Base-by-base conservation (phyloP, 2,888 invertebrate genomes). In the Mythimna impura region DNA sequence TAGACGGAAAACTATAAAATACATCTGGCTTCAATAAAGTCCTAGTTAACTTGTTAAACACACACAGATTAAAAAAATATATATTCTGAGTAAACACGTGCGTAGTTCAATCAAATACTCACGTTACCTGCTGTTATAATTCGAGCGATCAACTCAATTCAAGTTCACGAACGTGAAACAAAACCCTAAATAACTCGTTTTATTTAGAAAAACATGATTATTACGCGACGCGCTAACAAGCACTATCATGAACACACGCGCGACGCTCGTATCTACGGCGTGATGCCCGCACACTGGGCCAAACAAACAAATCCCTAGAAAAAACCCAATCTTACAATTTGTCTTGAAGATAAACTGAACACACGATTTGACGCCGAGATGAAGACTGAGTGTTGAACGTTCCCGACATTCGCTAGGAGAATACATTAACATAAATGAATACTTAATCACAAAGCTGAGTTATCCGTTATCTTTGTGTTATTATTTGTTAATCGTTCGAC, bases 381-480 rank as follows among this genome's bases (percentile, higher is more conserved):
- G 83, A 87, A 88, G 85, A 92, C 91, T 91, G 88, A 90, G 86
- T 87, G 85, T 81, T 71, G 88, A 89, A 84, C 80, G 82, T 76
- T 82, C 76, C 69, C 76, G 79, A 81, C 82, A 80, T 85, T 80
- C 81, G 71, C 72, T 88, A 83, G 77, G 81, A 86, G 88, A 89
- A 89, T 88, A 87, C 83, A 92, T 93, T 92, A 88, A 86, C 90
- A 93, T 92, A 90, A 88, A 90, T 92, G 76, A 91, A 92, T 91
- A 89, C 80, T 85, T 87, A 87, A 89, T 87, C 82, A 82, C 81
- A 76, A 77, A 78, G 72, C 67, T 61, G 66, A 76, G 76, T 73
- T 80, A 81, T 81, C 66, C 64, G 50, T 76, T 86, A 87, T 85
- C 86, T 78, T 79, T 76, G 62, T 88, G 81, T 87, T 84, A 82